Evolutionary conservation across 2,797 vertebrate species (phyloP).

Genomic region (Pogonophryne albipinna): DNA sequence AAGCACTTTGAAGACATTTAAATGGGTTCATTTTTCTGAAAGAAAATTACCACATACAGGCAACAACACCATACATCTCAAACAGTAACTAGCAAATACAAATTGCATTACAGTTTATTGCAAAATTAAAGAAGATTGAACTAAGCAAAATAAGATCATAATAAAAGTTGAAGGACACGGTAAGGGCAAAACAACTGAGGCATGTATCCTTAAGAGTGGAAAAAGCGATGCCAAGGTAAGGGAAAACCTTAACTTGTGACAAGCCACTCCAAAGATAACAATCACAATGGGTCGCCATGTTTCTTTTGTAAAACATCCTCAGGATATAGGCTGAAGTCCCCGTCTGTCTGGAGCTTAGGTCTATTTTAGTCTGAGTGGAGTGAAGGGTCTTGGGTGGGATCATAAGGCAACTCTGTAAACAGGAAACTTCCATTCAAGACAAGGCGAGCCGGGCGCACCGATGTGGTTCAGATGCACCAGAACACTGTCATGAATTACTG

Average conservation of each 20-base stretch:
- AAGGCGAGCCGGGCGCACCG: not conserved
- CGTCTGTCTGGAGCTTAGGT: conserved; percentile 50
- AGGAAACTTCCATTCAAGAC: conserved; percentile 77
- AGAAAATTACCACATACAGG: not conserved
- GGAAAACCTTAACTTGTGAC: conserved; percentile 39
- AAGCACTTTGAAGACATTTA: not conserved
- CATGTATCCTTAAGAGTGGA: not conserved
- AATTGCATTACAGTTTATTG: not conserved
- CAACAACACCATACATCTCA: no score
- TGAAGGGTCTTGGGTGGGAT: conserved; percentile 77
- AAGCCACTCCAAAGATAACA: conserved; percentile 54
- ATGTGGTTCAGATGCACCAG: conserved; percentile 3
- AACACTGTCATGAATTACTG: no score
- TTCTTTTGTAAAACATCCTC: conserved; percentile 84
- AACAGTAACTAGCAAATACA: not conserved
- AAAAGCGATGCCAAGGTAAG: conserved; percentile 19
- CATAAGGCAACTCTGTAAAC: conserved; percentile 77
- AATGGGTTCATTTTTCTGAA: not conserved
- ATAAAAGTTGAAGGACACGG: not conserved
- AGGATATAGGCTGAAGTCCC: conserved; percentile 80
- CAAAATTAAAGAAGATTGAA: not conserved
- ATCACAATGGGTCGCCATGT: conserved; percentile 66
- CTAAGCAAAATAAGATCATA: not conserved
- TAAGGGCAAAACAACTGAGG: not conserved
- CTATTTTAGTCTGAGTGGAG: conserved; percentile 64